Percentiles rank a stretch among this genome's conserved stretches.
Conservation (phyloP, 2,888 invertebrate genomes). For the Mesochorus sp. region DNA sequence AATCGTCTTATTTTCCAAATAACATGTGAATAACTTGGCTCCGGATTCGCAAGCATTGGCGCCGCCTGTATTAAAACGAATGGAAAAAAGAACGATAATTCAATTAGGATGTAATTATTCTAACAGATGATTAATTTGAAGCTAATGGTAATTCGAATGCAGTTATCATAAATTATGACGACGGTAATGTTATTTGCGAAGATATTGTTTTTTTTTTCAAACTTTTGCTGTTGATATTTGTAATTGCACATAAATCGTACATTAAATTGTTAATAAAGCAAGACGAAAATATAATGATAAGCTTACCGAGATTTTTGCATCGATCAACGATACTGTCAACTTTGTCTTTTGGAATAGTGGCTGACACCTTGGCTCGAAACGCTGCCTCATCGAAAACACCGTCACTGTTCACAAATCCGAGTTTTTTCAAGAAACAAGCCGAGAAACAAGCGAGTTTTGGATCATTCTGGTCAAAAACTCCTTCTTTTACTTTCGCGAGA, state of each 20-base stretch:
- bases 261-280: background rate
- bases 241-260: background rate
- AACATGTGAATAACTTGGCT: slow-evolving; percentile 61
- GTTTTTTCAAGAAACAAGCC: slow-evolving; percentile 73
- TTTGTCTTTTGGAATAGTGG: slow-evolving; percentile 64
- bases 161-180: too few species aligned
- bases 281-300: background rate
- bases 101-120: slow-evolving; percentile 2
- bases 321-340: slow-evolving; percentile 66
- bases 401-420: slow-evolving; percentile 70
- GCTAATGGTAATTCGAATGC: background rate
- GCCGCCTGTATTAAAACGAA: slow-evolving; percentile 50
- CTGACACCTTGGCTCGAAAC: slow-evolving; percentile 66
- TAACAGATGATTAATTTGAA: background rate
- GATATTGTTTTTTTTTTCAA: too few species aligned
- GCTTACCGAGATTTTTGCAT: slow-evolving; percentile 69
- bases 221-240: background rate
- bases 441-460: slow-evolving; percentile 73
- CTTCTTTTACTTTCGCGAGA: slow-evolving; percentile 70
- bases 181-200: too few species aligned
- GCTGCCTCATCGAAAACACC: slow-evolving; percentile 68
- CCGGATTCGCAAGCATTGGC: slow-evolving; percentile 60
- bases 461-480: slow-evolving; percentile 64
- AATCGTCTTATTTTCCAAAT: slow-evolving; percentile 47
- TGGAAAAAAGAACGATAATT: background rate